Percentiles rank a stretch among this genome's conserved stretches.
phyloP scores from a whole-genome alignment of 2,113 vertebrate genomes.

The Nettapus auritus region DNA sequence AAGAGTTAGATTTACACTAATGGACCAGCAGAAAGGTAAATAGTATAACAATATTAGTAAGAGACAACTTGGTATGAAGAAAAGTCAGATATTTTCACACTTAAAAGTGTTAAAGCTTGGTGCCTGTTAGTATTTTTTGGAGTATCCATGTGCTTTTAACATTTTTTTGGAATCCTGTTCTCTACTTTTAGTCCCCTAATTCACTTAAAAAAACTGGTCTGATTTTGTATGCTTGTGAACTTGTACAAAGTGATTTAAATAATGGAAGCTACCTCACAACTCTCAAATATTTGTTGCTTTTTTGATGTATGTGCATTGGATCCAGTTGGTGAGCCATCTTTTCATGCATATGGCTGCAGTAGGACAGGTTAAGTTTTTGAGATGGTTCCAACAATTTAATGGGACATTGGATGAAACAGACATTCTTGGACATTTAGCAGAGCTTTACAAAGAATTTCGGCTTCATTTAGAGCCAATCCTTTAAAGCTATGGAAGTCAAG shows the following conservation, averaged over 20 bases:
- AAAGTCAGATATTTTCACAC: background rate
- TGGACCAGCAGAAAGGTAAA: background rate
- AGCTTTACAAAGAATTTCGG: background rate
- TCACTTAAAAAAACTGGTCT: slow-evolving; percentile 33
- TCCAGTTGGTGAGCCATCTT: background rate
- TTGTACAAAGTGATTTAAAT: slow-evolving; percentile 27
- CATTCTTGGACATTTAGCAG: background rate
- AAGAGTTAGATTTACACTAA: background rate
- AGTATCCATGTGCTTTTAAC: background rate
- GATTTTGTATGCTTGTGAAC: slow-evolving; percentile 28
- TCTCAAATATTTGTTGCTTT: background rate
- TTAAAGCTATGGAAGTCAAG: slow-evolving; percentile 34
- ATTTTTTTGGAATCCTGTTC: background rate
- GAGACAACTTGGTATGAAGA: background rate
- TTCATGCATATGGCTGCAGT: background rate
- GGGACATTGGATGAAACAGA: background rate
- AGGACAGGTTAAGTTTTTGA: background rate
- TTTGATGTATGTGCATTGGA: background rate
- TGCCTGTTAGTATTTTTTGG: slow-evolving; percentile 2
- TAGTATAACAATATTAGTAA: background rate
- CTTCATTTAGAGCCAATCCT: background rate
- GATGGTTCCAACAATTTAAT: background rate
- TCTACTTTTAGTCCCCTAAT: slow-evolving; percentile 26
- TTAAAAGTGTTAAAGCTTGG: background rate
- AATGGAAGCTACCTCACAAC: background rate